phyloP scores from a whole-genome alignment of 1,140 invertebrate genomes.

The Paraescarpia echinospica region DNA sequence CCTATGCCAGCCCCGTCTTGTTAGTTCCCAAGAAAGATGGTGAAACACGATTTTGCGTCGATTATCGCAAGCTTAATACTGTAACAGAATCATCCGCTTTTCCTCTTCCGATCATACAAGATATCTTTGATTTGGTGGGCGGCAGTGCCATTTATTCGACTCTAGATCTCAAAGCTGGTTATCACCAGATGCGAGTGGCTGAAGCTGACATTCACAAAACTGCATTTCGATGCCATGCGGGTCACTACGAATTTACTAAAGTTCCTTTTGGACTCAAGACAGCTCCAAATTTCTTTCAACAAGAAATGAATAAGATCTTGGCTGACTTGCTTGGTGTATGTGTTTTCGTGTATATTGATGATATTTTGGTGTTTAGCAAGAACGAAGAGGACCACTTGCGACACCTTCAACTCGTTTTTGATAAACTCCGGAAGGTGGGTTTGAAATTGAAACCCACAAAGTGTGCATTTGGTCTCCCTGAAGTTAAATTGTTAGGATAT shows the following conservation, averaged over 20 bases:
- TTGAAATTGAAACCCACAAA: slow-evolving; percentile 58
- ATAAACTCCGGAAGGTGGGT: slow-evolving; percentile 46
- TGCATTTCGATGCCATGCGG: slow-evolving; percentile 10
- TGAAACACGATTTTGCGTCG: slow-evolving; percentile 38
- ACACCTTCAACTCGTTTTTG: slow-evolving; percentile 49
- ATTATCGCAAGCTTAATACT: slow-evolving; percentile 42
- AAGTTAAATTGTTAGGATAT: not conserved
- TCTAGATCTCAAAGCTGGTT: slow-evolving; percentile 16
- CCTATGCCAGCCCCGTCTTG: slow-evolving; percentile 45
- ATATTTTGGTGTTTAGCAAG: slow-evolving; percentile 56
- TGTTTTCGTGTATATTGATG: slow-evolving; percentile 60
- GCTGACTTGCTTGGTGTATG: slow-evolving; percentile 19
- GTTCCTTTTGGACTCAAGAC: slow-evolving; percentile 24
- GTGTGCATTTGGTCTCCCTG: slow-evolving; percentile 30
- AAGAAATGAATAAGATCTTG: slow-evolving; percentile 16
- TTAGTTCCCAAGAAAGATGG: slow-evolving; percentile 42
- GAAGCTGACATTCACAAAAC: slow-evolving; percentile 10
- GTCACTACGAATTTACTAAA: slow-evolving; percentile 10
- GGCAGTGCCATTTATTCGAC: not conserved
- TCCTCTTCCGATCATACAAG: slow-evolving; percentile 43
- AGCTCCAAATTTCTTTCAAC: slow-evolving; percentile 11
- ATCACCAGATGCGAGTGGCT: slow-evolving; percentile 1
- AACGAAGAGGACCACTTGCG: slow-evolving; percentile 55
- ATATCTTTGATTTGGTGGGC: slow-evolving; percentile 28
- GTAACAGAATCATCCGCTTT: slow-evolving; percentile 35